These are phyloP conservation scores for Anastrepha ludens DNA, from an alignment of 1,140 invertebrate species.

Conservation along the genomic window DNA sequence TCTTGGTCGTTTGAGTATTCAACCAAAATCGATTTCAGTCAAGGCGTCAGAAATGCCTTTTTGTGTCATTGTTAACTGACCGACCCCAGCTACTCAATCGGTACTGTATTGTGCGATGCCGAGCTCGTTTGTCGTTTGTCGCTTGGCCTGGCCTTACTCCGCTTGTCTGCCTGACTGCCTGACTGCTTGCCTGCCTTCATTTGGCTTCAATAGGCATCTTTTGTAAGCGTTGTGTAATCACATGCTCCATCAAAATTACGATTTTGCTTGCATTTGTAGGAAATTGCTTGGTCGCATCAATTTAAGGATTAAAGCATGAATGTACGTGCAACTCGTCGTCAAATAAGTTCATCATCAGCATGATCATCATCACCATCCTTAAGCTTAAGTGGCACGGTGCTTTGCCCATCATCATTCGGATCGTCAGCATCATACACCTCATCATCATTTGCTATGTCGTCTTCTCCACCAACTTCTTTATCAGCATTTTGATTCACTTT, in stretches of 20 bases:
- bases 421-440: neutral
- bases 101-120: neutral
- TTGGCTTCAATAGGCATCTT: neutral
- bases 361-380: neutral
- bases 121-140: neutral
- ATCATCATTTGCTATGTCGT: neutral
- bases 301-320: slow-evolving; percentile 42
- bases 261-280: neutral
- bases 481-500: neutral
- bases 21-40: neutral
- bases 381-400: neutral
- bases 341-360: neutral
- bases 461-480: neutral
- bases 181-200: neutral
- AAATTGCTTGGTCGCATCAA: slow-evolving; percentile 15
- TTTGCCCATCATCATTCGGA: neutral
- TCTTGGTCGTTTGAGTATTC: neutral
- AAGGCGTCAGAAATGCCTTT: neutral
- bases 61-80: slow-evolving; percentile 31
- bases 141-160: neutral
- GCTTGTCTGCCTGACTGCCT: neutral
- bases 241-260: slow-evolving; percentile 37
- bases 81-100: neutral
- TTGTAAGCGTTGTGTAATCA: slow-evolving; percentile 23
- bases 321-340: slow-evolving; percentile 17